Evolutionary conservation across 2,888 invertebrate genomes (phyloP), one percentile per base, ranked within the genome.

Genomic region (Lymantria monacha): DNA sequence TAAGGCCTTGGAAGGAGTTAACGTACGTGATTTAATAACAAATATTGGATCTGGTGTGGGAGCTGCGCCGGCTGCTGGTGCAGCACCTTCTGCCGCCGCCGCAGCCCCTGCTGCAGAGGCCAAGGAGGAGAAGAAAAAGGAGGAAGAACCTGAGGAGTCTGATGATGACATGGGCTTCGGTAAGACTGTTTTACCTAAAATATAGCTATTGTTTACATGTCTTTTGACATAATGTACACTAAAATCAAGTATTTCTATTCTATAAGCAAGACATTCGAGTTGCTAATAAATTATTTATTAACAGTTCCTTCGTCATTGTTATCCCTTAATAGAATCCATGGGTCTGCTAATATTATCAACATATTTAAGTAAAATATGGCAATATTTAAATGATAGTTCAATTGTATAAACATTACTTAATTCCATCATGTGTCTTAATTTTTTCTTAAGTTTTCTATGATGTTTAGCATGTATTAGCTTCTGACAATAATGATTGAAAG

Each of bases 161-260:
- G 97, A 97, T 70, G 97, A 97, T 70, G 98, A 97, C 87, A 97
- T 98, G 97, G 98, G 97, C 87, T 96, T 98, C 88, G 97, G 96
- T 94, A 84, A 90, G 91, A 83, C 30, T 41, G 7, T 15, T 11
- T 13, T 9, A 3, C 40, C n/a, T 40, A 40, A 40, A 22, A 40
- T 36, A 7, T 36, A 22, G 2, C 22, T n/a, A n/a, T n/a, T n/a
- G n/a, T n/a, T n/a, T 22, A 5, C 2, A 22, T 22, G 5, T 22
- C 22, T 22, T 2, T 22, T 5, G 22, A 22, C 22, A 3, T 22
- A 22, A 22, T 22, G 22, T 22, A 22, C 22, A 22, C 22, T 3
- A 22, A 22, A 22, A 22, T 22, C n/a, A n/a, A n/a, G n/a, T n/a
- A n/a, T n/a, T n/a, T n/a, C n/a, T n/a, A n/a, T n/a, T n/a, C n/a